Conservation (phyloP, 2,888 invertebrate genomes). For the Polydrusus tereticollis region DNA sequence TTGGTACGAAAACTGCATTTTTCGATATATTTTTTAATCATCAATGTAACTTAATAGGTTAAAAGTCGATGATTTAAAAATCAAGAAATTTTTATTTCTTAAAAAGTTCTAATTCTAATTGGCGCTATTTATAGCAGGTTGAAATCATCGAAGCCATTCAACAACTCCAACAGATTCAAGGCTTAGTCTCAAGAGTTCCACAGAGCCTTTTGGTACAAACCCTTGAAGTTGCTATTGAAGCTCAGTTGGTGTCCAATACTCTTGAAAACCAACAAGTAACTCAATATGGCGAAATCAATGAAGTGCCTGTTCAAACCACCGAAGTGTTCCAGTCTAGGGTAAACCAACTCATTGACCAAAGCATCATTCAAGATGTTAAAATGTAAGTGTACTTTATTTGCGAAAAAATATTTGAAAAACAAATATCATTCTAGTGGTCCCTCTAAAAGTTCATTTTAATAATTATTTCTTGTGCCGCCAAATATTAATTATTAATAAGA, state of each 20-base stretch:
- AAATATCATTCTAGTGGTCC: neutral
- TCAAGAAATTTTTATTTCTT: neutral
- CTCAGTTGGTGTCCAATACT: conserved; percentile 25
- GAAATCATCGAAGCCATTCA: conserved; percentile 3
- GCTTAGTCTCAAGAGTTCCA: neutral
- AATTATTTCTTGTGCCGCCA: too few species aligned
- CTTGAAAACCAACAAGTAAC: neutral
- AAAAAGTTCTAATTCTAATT: neutral
- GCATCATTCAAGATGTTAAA: conserved; percentile 29
- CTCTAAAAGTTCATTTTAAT: neutral
- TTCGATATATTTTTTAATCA: too few species aligned
- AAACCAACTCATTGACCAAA: conserved; percentile 28
- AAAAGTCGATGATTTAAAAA: too few species aligned
- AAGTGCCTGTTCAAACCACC: neutral
- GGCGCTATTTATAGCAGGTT: neutral
- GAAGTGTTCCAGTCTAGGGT: conserved; percentile 21
- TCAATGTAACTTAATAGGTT: too few species aligned
- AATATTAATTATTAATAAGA: too few species aligned
- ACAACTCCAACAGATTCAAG: conserved; percentile 15
- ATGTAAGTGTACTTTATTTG: conserved; percentile 9
- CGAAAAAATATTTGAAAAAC: too few species aligned
- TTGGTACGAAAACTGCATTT: too few species aligned
- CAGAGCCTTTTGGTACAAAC: conserved; percentile 13
- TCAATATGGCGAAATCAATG: neutral
- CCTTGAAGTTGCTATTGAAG: conserved; percentile 27